Conservation (phyloP, 2,797 vertebrate species). For the Tauraco hartlaubi region DNA sequence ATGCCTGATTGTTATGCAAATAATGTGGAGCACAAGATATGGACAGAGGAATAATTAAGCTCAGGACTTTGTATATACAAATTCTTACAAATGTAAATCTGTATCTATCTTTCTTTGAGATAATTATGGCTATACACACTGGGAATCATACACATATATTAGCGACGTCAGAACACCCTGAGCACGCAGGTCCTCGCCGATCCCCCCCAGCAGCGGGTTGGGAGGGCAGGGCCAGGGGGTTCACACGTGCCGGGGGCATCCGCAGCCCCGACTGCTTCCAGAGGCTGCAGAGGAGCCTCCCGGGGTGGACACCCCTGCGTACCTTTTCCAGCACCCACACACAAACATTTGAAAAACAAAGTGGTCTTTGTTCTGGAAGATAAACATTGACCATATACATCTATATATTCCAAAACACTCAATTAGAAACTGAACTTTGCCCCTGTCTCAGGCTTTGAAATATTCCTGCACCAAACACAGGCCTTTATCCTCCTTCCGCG, state of each 20-base stretch:
- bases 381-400: slow-evolving; percentile 57
- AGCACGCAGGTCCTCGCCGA: neutral
- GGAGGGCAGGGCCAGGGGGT: neutral
- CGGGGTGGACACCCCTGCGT: neutral
- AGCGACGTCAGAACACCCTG: neutral
- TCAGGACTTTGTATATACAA: neutral
- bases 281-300: neutral
- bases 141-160: neutral
- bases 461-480: neutral
- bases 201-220: neutral
- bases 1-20: slow-evolving; percentile 61
- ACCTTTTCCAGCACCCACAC: neutral
- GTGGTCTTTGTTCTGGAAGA: slow-evolving; percentile 44
- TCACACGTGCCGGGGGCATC: neutral
- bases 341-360: neutral
- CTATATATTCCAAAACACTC: slow-evolving; percentile 54
- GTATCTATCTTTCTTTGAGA: neutral
- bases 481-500: neutral
- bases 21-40: neutral
- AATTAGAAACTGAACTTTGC: slow-evolving; percentile 68
- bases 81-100: slow-evolving; percentile 7
- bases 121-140: neutral
- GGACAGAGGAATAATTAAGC: slow-evolving; percentile 51
- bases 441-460: slow-evolving; percentile 66
- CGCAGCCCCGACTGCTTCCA: neutral